Conservation (phyloP, 1,140 invertebrate genomes). For the Drosophila athabasca region DNA sequence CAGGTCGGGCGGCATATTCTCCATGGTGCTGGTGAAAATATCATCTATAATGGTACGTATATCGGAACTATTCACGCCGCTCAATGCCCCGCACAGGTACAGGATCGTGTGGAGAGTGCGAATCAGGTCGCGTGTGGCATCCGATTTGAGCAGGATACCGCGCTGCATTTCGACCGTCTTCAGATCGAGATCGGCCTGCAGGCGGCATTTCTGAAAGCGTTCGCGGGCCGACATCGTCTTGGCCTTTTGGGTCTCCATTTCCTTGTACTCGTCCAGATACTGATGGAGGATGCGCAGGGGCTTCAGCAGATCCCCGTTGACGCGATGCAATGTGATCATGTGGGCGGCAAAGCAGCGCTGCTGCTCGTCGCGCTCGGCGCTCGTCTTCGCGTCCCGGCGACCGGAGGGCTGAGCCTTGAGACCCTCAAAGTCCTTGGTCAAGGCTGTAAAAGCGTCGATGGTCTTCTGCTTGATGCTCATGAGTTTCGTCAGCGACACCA, state of each 20-base stretch:
- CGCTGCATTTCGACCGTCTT: background rate
- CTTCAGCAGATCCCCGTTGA: slow-evolving; percentile 47
- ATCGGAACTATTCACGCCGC: slow-evolving; percentile 31
- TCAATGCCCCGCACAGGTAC: slow-evolving; percentile 36
- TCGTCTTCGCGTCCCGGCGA: slow-evolving; percentile 39
- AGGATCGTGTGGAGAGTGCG: slow-evolving; percentile 49
- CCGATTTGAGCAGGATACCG: background rate
- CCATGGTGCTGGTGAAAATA: slow-evolving; percentile 20
- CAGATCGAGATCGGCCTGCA: slow-evolving; percentile 49
- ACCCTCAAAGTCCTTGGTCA: slow-evolving; percentile 34
- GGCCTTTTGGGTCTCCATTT: background rate
- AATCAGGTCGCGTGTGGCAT: slow-evolving; percentile 29
- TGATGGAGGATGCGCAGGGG: slow-evolving; percentile 36
- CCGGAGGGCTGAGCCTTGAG: background rate
- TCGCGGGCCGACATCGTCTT: slow-evolving; percentile 6
- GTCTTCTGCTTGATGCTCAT: slow-evolving; percentile 27
- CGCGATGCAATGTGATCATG: slow-evolving; percentile 42
- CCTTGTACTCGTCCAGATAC: slow-evolving; percentile 11
- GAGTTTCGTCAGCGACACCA: slow-evolving; percentile 38
- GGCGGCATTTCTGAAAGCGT: slow-evolving; percentile 35
- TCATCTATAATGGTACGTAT: slow-evolving; percentile 30
- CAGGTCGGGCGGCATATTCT: slow-evolving; percentile 10
- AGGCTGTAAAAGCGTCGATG: slow-evolving; percentile 30
- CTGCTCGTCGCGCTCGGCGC: slow-evolving; percentile 13
- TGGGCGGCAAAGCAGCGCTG: slow-evolving; percentile 37